Evolutionary conservation across 2,113 vertebrate genomes (phyloP).

Genomic region (Scalopus aquaticus): DNA sequence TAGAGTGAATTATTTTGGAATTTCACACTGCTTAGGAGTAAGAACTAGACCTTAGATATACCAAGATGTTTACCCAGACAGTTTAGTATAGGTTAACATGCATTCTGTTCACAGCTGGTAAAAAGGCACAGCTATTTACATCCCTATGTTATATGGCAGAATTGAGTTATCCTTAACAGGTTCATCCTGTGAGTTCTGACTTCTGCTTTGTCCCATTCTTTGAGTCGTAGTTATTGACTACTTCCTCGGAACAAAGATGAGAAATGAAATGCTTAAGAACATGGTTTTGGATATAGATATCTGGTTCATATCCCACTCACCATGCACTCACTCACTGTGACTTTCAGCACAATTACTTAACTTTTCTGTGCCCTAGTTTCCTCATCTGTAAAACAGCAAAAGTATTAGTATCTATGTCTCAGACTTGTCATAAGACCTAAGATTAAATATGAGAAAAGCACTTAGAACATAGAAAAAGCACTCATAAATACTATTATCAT

Average conservation of each 20-base stretch:
- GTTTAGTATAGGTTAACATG: not conserved
- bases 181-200: not conserved
- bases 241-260: not conserved
- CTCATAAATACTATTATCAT: not conserved
- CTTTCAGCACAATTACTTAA: not conserved
- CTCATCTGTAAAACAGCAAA: not conserved
- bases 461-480: not conserved
- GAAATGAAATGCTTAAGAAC: not conserved
- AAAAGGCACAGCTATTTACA: not conserved
- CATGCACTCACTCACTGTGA: rapidly evolving
- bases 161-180: not conserved
- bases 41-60: not conserved
- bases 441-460: not conserved
- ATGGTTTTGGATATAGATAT: not conserved
- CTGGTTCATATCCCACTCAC: not conserved
- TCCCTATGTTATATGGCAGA: not conserved
- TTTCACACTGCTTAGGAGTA: not conserved
- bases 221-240: not conserved
- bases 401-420: not conserved
- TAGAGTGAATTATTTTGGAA: not conserved
- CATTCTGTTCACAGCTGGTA: not conserved
- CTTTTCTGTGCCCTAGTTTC: not conserved
- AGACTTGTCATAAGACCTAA: not conserved
- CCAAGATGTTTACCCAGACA: not conserved
- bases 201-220: not conserved